Conservation (phyloP, 2,113 vertebrate species). For the Neolamprologus fasciatus region DNA sequence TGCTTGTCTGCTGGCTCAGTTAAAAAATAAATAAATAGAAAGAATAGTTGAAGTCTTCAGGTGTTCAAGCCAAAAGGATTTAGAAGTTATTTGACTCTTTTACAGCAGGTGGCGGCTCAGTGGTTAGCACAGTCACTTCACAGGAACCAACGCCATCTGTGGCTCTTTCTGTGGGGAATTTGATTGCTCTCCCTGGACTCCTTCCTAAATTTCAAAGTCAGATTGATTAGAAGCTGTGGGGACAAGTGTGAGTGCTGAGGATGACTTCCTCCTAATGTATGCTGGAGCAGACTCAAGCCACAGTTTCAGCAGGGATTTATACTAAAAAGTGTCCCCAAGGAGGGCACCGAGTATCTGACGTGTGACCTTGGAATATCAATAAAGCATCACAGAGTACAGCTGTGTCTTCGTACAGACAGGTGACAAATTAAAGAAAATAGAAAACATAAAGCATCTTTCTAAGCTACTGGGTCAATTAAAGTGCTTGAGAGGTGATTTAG, state of each 20-base stretch:
- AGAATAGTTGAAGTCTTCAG: not conserved
- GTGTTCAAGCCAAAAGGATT: not conserved
- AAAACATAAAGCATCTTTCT: not conserved
- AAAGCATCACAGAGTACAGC: not conserved
- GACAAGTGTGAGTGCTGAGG: not conserved
- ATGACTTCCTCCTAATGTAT: conserved; percentile 10
- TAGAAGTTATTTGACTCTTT: conserved; percentile 17
- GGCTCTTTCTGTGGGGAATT: conserved; percentile 8
- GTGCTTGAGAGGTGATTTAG: not conserved
- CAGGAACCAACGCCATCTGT: not conserved
- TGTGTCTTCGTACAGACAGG: not conserved
- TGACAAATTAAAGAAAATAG: not conserved
- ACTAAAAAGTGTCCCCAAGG: not conserved
- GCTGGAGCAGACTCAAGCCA: conserved; percentile 10
- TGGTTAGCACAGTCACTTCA: not conserved
- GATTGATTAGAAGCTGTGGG: conserved; percentile 19
- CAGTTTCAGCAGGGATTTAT: conserved; percentile 7
- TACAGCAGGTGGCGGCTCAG: not conserved
- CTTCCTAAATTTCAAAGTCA: conserved; percentile 26
- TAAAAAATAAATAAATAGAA: not conserved
- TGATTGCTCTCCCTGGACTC: conserved; percentile 23
- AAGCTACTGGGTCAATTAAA: not conserved
- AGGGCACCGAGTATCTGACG: not conserved
- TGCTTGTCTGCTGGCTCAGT: conserved; percentile 1
- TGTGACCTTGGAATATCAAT: conserved; percentile 3